A percentile compares a stretch with the other conserved stretches of the same genome.
These are phyloP conservation scores for Zonitis immaculata DNA, from an alignment of 2,888 invertebrate species.

Conservation along the genomic window DNA sequence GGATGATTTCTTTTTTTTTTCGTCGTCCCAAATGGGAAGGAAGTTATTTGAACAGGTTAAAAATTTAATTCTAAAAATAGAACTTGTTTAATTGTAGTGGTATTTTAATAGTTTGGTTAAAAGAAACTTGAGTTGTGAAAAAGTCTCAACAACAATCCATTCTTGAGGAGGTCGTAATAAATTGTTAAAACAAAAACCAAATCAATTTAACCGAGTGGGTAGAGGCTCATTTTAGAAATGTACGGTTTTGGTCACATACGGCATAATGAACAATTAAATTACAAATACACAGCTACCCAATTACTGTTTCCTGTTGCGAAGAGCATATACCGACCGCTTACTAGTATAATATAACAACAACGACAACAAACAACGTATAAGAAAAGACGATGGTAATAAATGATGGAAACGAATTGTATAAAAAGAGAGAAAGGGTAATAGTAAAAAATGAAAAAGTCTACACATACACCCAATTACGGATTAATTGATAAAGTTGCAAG, in stretches of 20 bases:
- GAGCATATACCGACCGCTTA: conserved; percentile 34
- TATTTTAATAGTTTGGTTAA: neutral
- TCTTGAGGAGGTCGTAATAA: conserved; percentile 19
- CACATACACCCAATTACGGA: conserved; percentile 31
- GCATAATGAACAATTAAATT: conserved; percentile 48
- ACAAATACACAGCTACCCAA: conserved; percentile 45
- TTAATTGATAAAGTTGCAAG: conserved; percentile 30
- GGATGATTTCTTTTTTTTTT: too few species aligned
- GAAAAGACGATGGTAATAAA: neutral
- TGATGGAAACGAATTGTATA: neutral
- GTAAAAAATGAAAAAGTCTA: too few species aligned
- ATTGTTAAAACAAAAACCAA: too few species aligned
- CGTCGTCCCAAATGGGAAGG: too few species aligned
- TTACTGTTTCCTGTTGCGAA: conserved; percentile 45
- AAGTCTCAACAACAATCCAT: conserved; percentile 9
- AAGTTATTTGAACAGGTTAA: neutral
- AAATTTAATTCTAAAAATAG: neutral
- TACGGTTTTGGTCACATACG: conserved; percentile 31
- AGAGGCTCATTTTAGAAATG: conserved; percentile 29
- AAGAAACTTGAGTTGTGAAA: neutral
- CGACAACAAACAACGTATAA: neutral
- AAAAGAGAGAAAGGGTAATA: too few species aligned
- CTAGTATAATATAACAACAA: conserved; percentile 8
- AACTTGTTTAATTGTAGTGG: neutral
- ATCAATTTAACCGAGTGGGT: conserved; percentile 20